Base-by-base conservation (phyloP, 1,140 invertebrate genomes). In the Sycophila sp. region DNA sequence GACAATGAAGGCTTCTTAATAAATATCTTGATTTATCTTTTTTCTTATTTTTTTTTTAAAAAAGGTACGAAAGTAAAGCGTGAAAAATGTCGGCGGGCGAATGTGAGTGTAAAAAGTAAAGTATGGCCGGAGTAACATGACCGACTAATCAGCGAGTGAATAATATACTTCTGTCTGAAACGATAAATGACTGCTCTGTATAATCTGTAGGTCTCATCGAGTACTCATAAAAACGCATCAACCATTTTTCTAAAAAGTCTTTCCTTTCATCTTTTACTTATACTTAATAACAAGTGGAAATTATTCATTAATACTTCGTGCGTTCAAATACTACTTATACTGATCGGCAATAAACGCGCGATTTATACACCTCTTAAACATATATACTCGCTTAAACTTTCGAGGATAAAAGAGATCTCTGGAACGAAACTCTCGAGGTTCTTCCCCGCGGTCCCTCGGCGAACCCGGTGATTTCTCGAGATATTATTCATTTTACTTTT, bases 251-350 rank as follows among this genome's bases (percentile, higher is more conserved):
- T n/a, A n/a, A n/a, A n/a, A n/a, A n/a, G n/a, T n/a, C n/a, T n/a
- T 36, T 28, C 2, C 0, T 36, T 7, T 38, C 22, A 10, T 19
- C 15, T 1, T 13, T 65, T 42, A 17, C 22, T 36, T 24, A n/a
- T n/a, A 53, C 26, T 53, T 62, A 42, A 56, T 36, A 66, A 32
- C 36, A n/a, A 15, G 51, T 42, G 26, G 24, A 66, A 66, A 56
- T 55, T 19, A 55, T 26, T 40, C 28, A n/a, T 55, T 40, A 56
- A 66, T 42, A 42, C n/a, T 26, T 55, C 2, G 36, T 42, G 63
- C 51, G 36, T 28, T 17, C 7, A 58, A 40, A 11, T 34, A 58
- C 42, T 47, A 47, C n/a, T 47, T 47, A 47, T 34, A 30, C 15
- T 4, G 34, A 58, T 40, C 34, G 22, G n/a, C 34, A 22, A 58